Percentiles rank a stretch among this genome's conserved stretches.
Conservation (phyloP, 2,888 invertebrate species). For the Charanyca ferruginea region DNA sequence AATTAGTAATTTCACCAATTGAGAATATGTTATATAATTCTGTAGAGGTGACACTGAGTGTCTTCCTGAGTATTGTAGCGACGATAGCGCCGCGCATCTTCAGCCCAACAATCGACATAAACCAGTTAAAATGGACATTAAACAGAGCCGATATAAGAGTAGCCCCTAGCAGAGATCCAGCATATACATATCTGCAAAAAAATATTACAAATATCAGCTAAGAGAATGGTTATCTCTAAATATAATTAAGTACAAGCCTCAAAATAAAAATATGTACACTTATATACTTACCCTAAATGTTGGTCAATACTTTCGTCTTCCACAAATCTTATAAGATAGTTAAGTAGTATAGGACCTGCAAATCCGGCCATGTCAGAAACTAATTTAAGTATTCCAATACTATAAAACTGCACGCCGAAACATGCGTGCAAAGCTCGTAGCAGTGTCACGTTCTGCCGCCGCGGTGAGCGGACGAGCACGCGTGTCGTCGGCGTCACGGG, state of each 20-base stretch:
- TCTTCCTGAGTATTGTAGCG: conserved; percentile 93
- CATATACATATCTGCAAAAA: conserved; percentile 84
- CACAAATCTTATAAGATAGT: conserved; percentile 95
- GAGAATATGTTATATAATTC: conserved; percentile 86
- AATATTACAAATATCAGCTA: too few relatives aligned
- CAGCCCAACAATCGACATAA: conserved; percentile 95
- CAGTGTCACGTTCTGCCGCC: conserved; percentile 90
- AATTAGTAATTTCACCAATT: conserved; percentile 97
- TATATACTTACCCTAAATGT: conserved; percentile 92
- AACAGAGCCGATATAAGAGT: conserved; percentile 93
- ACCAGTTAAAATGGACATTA: conserved; percentile 97
- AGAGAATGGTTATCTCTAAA: not conserved
- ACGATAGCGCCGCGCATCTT: conserved; percentile 97
- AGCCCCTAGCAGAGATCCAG: conserved; percentile 83
- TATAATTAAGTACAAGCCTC: not conserved
- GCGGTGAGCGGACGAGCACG: conserved; percentile 77
- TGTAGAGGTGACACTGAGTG: conserved; percentile 87
- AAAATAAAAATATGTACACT: conserved; percentile 10
- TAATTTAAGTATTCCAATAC: conserved; percentile 95
- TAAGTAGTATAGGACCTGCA: conserved; percentile 97
- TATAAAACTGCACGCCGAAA: conserved; percentile 96
- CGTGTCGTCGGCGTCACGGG: conserved; percentile 84
- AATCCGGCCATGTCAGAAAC: conserved; percentile 96
- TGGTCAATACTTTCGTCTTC: conserved; percentile 93
- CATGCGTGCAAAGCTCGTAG: conserved; percentile 93